Evolutionary conservation across 2,113 vertebrate species (phyloP), one percentile per base, ranked within the genome.

Genomic region (Genyomyrus donnyi): DNA sequence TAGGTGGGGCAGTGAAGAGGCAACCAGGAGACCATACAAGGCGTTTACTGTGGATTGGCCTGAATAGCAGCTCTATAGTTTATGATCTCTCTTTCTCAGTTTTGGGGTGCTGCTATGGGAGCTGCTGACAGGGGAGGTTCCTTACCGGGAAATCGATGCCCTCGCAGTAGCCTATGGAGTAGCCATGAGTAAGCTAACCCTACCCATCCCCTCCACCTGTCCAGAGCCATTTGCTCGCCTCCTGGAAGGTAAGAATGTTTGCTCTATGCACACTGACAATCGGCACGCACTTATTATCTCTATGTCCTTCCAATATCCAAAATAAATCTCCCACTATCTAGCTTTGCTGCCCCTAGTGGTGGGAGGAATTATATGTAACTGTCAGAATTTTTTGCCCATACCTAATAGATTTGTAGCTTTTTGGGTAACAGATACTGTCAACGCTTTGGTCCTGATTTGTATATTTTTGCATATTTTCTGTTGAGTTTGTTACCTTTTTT

Each of bases 21-120:
- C 13, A 39, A 19, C 27, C 50, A 52, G 11, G 10, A n/a, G 13
- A 11, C 8, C 70, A 77, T 19, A 77, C 6, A 42, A 17, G 35
- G 27, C 11, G 19, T 62, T 62, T 58, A 66, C 19, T 88, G 4
- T 66, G 49, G 13, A 10, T 1, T 87, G n/a, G 86, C 17, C 45
- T n/a, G 19, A 5, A 42, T 17, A n/a, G 11, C 31, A 31, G 50
- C 21, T n/a, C 13, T 27, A 17, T 19, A 77, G 48, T n/a, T 17
- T 11, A 19, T 11, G 15, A 42, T 52, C 15, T 88, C 58, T 9
- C 45, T 24, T 87, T 21, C 87, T 56, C 93, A 98, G 97, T 95
- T 98, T 98, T 17, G 97, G 97, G 3, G 97, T 98, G 89, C 92
- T 98, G n/a, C 95, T 98, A 35, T 98, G 97, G 97, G 97, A 98